Conservation (phyloP, 2,888 invertebrate genomes). For the Metalampra italica region DNA sequence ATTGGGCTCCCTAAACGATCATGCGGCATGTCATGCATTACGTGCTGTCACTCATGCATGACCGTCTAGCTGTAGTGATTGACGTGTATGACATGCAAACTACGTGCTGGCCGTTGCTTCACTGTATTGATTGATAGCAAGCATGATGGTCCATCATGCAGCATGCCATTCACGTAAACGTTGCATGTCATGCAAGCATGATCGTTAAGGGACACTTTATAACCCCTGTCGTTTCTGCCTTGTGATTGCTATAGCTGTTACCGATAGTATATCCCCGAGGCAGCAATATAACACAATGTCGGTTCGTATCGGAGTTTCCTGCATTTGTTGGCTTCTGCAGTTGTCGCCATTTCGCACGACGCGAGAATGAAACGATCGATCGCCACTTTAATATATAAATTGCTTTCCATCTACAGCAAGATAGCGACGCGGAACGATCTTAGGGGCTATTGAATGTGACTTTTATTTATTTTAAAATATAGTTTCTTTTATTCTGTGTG, state of each 20-base stretch:
- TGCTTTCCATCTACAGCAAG: conserved; percentile 22
- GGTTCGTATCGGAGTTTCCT: conserved; percentile 34
- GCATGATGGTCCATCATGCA: too few relatives aligned
- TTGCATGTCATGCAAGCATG: too few relatives aligned
- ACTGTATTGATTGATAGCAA: too few relatives aligned
- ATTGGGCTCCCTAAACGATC: too few relatives aligned
- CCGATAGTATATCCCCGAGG: conserved; percentile 35
- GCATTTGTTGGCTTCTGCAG: conserved; percentile 49
- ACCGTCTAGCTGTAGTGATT: too few relatives aligned
- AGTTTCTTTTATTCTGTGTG: neutral
- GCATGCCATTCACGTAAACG: too few relatives aligned
- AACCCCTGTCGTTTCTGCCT: conserved; percentile 13
- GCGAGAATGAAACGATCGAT: conserved; percentile 21
- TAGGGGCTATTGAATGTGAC: neutral
- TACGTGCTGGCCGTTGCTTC: too few relatives aligned
- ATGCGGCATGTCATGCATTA: too few relatives aligned
- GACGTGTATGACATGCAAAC: too few relatives aligned
- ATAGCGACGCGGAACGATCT: neutral
- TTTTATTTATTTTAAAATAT: neutral
- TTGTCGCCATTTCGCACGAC: conserved; percentile 34
- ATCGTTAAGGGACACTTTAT: too few relatives aligned
- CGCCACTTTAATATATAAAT: conserved; percentile 35
- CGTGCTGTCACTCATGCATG: too few relatives aligned
- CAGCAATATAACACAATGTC: conserved; percentile 48
- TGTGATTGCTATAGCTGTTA: conserved; percentile 12